These are phyloP conservation scores for Egretta garzetta DNA, from an alignment of 2,113 vertebrate genomes.

Conservation along the genomic window DNA sequence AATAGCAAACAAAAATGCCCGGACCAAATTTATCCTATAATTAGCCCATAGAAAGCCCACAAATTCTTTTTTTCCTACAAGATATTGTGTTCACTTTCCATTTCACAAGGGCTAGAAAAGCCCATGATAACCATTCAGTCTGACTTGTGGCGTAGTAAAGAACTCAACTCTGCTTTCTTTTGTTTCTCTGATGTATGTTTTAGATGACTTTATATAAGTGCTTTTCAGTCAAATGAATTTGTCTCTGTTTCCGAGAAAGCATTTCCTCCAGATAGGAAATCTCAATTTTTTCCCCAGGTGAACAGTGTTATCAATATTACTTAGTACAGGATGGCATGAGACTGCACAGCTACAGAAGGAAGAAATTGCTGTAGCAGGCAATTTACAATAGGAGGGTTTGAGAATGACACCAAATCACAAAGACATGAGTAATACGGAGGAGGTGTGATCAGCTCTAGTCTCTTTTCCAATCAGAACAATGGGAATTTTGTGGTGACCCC, in stretches of 20 bases:
- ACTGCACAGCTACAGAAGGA: not conserved
- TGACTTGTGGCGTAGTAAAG: not conserved
- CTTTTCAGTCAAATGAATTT: not conserved
- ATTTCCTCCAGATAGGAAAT: not conserved
- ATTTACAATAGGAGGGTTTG: not conserved
- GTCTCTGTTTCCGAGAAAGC: not conserved
- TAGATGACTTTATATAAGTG: not conserved
- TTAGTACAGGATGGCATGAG: not conserved
- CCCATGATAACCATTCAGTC: not conserved
- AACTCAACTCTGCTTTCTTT: not conserved
- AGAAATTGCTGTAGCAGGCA: not conserved
- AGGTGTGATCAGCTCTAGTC: not conserved
- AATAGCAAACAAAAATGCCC: not conserved
- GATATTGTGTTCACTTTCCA: not conserved
- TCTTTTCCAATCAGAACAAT: not conserved
- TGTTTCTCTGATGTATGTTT: not conserved
- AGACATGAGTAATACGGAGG: not conserved
- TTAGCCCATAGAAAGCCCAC: not conserved
- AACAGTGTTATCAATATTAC: not conserved
- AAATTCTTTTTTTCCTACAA: not conserved
- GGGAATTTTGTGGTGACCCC: not conserved
- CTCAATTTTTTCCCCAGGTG: not conserved
- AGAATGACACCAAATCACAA: slow-evolving; percentile 23
- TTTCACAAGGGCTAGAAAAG: not conserved
- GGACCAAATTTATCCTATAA: not conserved